Evolutionary conservation across 2,888 invertebrate genomes (phyloP), one percentile per base, ranked within the genome.

Genomic region (Drosophila aldrichi): DNA sequence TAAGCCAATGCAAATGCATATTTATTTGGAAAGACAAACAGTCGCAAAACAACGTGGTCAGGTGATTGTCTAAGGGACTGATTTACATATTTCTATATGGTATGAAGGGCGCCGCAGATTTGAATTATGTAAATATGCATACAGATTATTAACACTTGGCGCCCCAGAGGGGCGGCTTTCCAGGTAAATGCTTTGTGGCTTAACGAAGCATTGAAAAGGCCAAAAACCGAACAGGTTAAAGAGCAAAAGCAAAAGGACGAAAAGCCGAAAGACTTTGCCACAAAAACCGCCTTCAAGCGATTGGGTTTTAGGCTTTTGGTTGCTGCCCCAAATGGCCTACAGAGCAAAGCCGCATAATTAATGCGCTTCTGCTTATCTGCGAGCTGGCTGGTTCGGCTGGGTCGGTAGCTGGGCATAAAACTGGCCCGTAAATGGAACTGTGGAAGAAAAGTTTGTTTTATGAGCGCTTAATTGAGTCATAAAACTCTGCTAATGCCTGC

Each of bases 381-480:
- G 5, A n/a, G 10, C 29, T 29, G 48, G 29, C 22, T 48, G 29
- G 22, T 22, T 29, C 22, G 34, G 66, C n/a, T 32, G 25, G 62
- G 52, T 56, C 54, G 41, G 54, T 64, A 69, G 63, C 60, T 44
- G 44, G 25, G 36, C 64, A 49, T 70, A 70, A 69, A 73, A 70
- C 64, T 34, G 34, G 38, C 32, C 63, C 51, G 32, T 22, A 73
- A 66, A 69, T 51, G 40, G 49, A 44, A 29, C 36, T 34, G 52
- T 16, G 34, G 18, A n/a, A 29, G 18, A n/a, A 29, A 54, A 55
- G 40, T 56, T 54, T 67, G 79, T 70, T 82, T 85, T 81, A 85
- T 67, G 74, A 64, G 65, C 84, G 68, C 84, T 74, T 79, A 85
- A 85, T 86, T 75, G 87, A 70, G 62, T 56, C 81, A 81, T 85